A percentile compares a stretch with the other conserved stretches of the same genome.
These are phyloP conservation scores for Pongo pygmaeus DNA, from an alignment of 2,113 vertebrate genomes.

Conservation along the genomic window DNA sequence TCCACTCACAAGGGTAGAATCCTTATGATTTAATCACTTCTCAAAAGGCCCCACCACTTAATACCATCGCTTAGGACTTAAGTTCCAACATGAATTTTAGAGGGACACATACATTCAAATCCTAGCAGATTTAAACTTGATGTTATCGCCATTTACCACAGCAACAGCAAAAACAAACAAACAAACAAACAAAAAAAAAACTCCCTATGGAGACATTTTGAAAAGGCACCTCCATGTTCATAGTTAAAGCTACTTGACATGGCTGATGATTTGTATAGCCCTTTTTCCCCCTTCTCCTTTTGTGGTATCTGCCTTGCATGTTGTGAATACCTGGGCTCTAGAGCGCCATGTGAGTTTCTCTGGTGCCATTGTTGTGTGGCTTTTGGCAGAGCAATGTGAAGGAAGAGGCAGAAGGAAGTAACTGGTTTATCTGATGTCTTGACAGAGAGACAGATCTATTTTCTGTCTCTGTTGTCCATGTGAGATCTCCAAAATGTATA, in stretches of 20 bases:
- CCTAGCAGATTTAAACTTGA: background rate
- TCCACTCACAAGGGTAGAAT: background rate
- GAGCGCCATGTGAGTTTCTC: background rate
- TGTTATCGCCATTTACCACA: background rate
- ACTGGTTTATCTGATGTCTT: slow-evolving; percentile 35
- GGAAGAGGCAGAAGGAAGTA: background rate
- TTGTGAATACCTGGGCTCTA: background rate
- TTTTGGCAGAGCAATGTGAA: background rate
- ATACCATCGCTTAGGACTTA: background rate
- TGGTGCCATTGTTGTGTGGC: background rate
- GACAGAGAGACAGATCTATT: slow-evolving; percentile 20
- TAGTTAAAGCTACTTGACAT: background rate
- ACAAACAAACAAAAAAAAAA: background rate
- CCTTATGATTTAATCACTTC: background rate
- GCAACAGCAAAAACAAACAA: background rate
- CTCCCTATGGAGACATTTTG: background rate
- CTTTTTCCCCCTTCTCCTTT: background rate
- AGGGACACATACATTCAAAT: background rate
- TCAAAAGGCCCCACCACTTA: background rate
- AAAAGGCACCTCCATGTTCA: background rate
- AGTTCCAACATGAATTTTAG: background rate
- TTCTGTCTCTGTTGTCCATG: background rate
- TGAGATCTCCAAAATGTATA: background rate
- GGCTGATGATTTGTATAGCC: background rate
- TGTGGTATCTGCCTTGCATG: background rate